These are phyloP conservation scores for Metopia argyrocephala DNA, from an alignment of 2,888 invertebrate species.

Conservation along the genomic window DNA sequence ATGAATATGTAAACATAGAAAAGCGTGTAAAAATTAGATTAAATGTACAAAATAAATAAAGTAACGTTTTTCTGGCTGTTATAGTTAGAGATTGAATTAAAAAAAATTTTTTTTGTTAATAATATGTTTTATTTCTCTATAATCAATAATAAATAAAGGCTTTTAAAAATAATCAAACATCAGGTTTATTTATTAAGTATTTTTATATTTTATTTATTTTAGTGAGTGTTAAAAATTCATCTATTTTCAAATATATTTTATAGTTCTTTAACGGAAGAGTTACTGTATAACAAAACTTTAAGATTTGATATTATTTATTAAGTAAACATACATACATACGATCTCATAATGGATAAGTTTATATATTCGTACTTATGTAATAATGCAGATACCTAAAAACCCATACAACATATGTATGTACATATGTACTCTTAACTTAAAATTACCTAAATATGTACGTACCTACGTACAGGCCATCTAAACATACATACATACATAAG, in stretches of 20 bases:
- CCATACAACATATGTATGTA: neutral
- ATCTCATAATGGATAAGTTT: neutral
- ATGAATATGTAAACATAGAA: too few relatives aligned
- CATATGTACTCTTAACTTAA: slow-evolving; percentile 9
- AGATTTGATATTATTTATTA: slow-evolving; percentile 29
- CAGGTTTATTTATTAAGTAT: slow-evolving; percentile 13
- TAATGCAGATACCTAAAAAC: neutral
- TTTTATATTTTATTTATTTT: slow-evolving; percentile 39
- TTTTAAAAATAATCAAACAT: neutral
- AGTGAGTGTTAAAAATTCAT: slow-evolving; percentile 13
- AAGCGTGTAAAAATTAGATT: too few relatives aligned
- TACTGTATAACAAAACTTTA: slow-evolving; percentile 48
- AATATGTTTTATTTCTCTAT: too few relatives aligned
- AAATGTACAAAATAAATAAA: too few relatives aligned
- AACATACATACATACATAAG: neutral
- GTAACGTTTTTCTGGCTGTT: too few relatives aligned
- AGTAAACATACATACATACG: slow-evolving; percentile 23
- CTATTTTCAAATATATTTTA: slow-evolving; percentile 5
- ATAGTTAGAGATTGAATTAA: too few relatives aligned
- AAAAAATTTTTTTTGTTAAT: too few relatives aligned
- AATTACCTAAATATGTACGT: slow-evolving; percentile 19
- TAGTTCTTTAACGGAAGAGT: slow-evolving; percentile 37
- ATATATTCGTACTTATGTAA: slow-evolving; percentile 3
- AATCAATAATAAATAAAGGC: too few relatives aligned
- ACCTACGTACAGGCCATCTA: neutral